Conservation (phyloP, 2,797 vertebrate species). For the Premnoplex brunnescens region DNA sequence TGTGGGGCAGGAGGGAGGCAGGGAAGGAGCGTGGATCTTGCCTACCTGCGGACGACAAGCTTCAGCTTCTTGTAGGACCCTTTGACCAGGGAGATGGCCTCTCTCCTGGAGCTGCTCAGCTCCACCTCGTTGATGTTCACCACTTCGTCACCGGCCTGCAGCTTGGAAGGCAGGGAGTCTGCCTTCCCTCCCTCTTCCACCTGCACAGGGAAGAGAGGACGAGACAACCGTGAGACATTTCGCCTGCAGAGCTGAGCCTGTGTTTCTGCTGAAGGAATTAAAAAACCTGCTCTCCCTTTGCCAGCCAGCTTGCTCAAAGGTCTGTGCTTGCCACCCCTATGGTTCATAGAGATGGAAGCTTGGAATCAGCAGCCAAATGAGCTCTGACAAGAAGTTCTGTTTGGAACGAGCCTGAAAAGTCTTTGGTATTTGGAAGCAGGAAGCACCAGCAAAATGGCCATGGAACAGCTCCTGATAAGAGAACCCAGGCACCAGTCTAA, state of each 20-base stretch:
- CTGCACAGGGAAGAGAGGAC: slow-evolving; percentile 66
- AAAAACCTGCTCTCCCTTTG: background rate
- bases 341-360: background rate
- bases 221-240: background rate
- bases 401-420: background rate
- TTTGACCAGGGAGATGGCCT: slow-evolving; percentile 91
- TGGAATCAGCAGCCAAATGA: background rate
- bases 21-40: background rate
- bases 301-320: background rate
- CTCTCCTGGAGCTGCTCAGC: slow-evolving; percentile 87
- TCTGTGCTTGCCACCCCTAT: background rate
- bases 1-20: background rate
- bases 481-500: background rate
- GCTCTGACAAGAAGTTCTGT: background rate
- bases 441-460: accelerated
- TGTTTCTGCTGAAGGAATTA: background rate
- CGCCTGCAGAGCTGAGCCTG: background rate
- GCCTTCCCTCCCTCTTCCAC: slow-evolving; percentile 90
- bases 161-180: slow-evolving; percentile 75
- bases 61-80: slow-evolving; percentile 88
- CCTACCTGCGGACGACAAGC: slow-evolving; percentile 88
- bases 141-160: slow-evolving; percentile 87
- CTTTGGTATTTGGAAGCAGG: background rate
- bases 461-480: background rate
- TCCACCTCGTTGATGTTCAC: slow-evolving; percentile 87